phyloP scores from a whole-genome alignment of 1,140 invertebrate genomes.

The Elysia chlorotica region DNA sequence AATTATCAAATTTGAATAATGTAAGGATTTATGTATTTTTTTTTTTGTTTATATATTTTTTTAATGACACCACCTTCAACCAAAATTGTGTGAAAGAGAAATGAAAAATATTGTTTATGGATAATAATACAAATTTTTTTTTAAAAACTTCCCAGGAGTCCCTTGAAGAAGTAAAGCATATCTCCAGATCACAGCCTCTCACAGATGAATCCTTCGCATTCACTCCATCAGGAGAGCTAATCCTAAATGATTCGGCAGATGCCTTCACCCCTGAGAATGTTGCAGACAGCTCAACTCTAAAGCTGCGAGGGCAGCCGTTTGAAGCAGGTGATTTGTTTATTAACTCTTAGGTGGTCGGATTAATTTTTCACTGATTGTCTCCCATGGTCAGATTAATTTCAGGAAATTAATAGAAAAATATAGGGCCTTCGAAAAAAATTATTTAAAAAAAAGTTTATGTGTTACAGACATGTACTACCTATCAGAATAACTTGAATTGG shows the following conservation, averaged over 20 bases:
- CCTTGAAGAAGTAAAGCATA: slow-evolving; percentile 47
- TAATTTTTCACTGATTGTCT: neutral
- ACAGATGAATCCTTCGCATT: slow-evolving; percentile 51
- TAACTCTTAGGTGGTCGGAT: neutral
- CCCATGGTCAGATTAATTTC: neutral
- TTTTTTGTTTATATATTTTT: too few species aligned
- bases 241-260: slow-evolving; percentile 34
- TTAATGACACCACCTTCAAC: neutral
- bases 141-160: slow-evolving; percentile 23
- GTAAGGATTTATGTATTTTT: too few species aligned
- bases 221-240: slow-evolving; percentile 41
- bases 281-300: slow-evolving; percentile 33
- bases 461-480: neutral
- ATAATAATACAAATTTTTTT: neutral
- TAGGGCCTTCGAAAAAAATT: neutral
- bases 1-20: too few species aligned
- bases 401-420: neutral
- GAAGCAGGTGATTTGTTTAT: too few species aligned
- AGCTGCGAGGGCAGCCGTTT: slow-evolving; percentile 19
- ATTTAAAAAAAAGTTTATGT: neutral
- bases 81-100: too few species aligned
- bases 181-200: slow-evolving; percentile 37
- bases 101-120: too few species aligned
- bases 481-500: too few species aligned
- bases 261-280: slow-evolving; percentile 24